phyloP scores from a whole-genome alignment of 37 sponge, comb jelly and placozoan genomes.

The Hormiphora californensis region DNA sequence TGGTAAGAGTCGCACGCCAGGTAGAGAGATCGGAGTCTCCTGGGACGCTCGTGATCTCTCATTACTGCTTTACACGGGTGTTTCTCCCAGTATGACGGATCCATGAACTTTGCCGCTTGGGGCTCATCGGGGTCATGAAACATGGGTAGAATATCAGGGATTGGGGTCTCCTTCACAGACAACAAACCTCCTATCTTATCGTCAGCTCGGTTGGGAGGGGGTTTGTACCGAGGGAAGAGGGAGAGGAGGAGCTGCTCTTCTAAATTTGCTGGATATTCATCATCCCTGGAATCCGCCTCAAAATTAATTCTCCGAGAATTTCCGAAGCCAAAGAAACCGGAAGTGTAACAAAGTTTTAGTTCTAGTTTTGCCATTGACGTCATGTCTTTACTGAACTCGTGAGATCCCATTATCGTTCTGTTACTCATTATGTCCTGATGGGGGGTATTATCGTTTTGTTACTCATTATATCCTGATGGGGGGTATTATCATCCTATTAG shows the following conservation, averaged over 20 bases:
- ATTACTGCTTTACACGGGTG: background rate
- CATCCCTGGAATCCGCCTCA: background rate
- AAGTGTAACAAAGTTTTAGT: background rate
- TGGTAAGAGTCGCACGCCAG: constrained; percentile 1
- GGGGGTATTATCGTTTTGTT: background rate
- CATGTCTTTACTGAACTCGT: constrained; percentile 50
- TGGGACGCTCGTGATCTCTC: background rate
- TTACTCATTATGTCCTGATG: constrained; percentile 21
- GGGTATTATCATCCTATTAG: background rate
- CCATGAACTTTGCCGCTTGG: background rate
- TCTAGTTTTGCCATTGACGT: constrained; percentile 21
- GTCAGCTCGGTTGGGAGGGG: background rate
- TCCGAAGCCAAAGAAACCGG: constrained; percentile 17
- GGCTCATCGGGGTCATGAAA: background rate
- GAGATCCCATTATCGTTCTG: background rate
- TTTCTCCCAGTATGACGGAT: background rate
- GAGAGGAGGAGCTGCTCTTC: constrained; percentile 5
- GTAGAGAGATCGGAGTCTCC: background rate
- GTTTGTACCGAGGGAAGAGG: constrained; percentile 27
- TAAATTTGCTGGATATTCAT: constrained; percentile 4
- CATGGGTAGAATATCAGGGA: constrained; percentile 20
- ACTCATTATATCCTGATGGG: constrained; percentile 20
- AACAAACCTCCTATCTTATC: background rate
- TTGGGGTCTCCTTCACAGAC: background rate
- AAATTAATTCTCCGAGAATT: background rate